These are phyloP conservation scores for Disparrhopalites patrizii DNA, from an alignment of 2,888 invertebrate genomes.

Conservation along the genomic window DNA sequence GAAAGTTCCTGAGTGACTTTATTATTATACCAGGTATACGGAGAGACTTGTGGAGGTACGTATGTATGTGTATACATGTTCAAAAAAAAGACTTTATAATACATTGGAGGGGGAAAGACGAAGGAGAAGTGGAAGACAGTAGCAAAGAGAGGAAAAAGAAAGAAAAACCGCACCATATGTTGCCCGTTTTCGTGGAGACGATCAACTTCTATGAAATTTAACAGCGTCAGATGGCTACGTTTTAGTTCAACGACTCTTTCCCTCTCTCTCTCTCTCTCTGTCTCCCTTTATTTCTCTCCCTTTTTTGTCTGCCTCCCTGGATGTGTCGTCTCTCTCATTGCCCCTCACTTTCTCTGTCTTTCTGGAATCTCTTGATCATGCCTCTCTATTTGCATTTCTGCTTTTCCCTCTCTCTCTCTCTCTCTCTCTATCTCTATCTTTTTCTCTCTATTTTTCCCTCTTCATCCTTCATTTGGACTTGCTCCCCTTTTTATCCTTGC, in stretches of 20 bases:
- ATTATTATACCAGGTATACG: too few species aligned
- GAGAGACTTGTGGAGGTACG: too few species aligned
- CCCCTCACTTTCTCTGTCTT: not conserved
- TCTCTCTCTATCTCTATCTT: not conserved
- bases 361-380: too few species aligned
- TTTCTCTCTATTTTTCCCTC: not conserved
- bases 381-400: not conserved
- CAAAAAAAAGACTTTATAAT: too few species aligned
- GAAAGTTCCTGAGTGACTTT: too few species aligned
- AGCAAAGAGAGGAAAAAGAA: conserved; percentile 2
- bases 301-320: not conserved
- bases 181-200: conserved; percentile 25
- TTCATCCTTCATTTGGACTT: not conserved
- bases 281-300: not conserved
- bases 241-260: conserved; percentile 34
- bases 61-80: too few species aligned
- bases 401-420: not conserved
- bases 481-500: too few species aligned
- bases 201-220: conserved; percentile 22
- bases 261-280: not conserved
- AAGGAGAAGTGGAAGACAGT: not conserved
- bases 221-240: conserved; percentile 36
- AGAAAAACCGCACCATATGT: conserved; percentile 28
- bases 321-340: not conserved
- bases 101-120: too few species aligned